A percentile compares a stretch with the other conserved stretches of the same genome.
Conservation (phyloP, 1,140 invertebrate genomes). For the Meloidogyne chitwoodi region DNA sequence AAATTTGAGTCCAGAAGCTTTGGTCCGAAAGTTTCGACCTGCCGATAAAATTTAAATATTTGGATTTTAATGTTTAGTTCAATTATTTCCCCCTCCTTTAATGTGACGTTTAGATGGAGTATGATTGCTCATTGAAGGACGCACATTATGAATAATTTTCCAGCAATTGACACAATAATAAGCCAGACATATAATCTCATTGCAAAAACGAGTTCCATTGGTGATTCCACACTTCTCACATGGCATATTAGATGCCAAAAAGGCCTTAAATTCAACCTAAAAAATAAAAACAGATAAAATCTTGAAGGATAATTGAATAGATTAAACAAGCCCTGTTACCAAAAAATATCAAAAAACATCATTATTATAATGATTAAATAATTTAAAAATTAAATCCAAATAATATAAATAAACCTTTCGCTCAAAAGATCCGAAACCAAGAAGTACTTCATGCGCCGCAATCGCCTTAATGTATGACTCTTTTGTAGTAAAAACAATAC, state of each 20-base stretch:
- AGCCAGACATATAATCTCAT: conserved; percentile 25
- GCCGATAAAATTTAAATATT: too few relatives aligned
- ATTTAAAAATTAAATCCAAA: background rate
- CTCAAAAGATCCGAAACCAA: conserved; percentile 8
- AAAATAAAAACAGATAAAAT: background rate
- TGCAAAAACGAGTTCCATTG: conserved; percentile 23
- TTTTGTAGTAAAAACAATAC: conserved; percentile 22
- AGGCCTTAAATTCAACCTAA: conserved; percentile 27
- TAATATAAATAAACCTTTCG: conserved; percentile 16
- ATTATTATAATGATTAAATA: background rate
- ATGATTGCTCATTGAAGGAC: conserved; percentile 7
- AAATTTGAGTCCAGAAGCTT: too few relatives aligned
- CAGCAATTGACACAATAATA: conserved; percentile 31
- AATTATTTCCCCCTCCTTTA: background rate
- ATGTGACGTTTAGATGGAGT: conserved; percentile 12
- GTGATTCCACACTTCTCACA: conserved; percentile 25
- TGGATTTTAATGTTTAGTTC: too few relatives aligned
- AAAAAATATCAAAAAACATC: background rate
- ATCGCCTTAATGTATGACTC: conserved; percentile 25
- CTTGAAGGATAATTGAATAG: too few relatives aligned
- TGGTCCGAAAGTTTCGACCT: too few relatives aligned
- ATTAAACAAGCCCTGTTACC: background rate
- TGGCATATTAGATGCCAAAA: conserved; percentile 26
- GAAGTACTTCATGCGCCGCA: conserved; percentile 19
- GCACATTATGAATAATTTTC: conserved; percentile 15